A percentile compares a stretch with the other conserved stretches of the same genome.
phyloP scores from a whole-genome alignment of 2,888 invertebrate genomes.

The Drosophila leonis region DNA sequence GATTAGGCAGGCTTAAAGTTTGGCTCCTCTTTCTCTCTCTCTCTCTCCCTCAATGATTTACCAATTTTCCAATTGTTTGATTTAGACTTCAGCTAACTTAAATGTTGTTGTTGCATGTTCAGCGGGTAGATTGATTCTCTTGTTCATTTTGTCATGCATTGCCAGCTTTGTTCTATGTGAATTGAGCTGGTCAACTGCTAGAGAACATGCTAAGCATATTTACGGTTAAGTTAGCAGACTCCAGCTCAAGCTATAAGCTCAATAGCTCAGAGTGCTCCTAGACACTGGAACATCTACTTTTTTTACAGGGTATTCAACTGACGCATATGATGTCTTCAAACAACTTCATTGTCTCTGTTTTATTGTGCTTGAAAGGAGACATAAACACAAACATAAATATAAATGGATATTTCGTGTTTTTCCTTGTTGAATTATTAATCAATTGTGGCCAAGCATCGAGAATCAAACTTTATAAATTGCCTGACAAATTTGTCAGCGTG shows the following conservation, averaged over 20 bases:
- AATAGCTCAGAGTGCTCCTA: no score
- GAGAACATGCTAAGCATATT: neutral
- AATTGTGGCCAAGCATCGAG: slow-evolving; percentile 38
- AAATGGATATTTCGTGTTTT: slow-evolving; percentile 37
- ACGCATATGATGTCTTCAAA: neutral
- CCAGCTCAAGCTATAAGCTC: neutral
- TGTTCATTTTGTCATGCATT: neutral
- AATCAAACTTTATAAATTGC: slow-evolving; percentile 37
- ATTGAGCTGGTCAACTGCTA: neutral
- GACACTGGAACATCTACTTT: neutral
- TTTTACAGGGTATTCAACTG: slow-evolving; percentile 7
- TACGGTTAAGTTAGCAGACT: neutral
- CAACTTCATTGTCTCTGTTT: neutral
- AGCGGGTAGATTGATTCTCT: neutral
- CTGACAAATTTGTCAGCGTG: slow-evolving; percentile 27
- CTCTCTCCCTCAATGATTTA: slow-evolving; percentile 61
- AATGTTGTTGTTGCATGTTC: slow-evolving; percentile 29
- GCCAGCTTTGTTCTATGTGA: neutral
- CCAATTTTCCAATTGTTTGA: slow-evolving; percentile 70
- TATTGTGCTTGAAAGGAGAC: slow-evolving; percentile 1
- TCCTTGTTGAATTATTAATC: slow-evolving; percentile 62
- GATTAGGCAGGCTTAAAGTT: slow-evolving; percentile 58
- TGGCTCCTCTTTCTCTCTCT: neutral
- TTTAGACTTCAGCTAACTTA: slow-evolving; percentile 61
- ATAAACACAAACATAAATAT: slow-evolving; percentile 12